Evolutionary conservation across 2,888 invertebrate genomes (phyloP).

Genomic region (Calameuta idolon): DNA sequence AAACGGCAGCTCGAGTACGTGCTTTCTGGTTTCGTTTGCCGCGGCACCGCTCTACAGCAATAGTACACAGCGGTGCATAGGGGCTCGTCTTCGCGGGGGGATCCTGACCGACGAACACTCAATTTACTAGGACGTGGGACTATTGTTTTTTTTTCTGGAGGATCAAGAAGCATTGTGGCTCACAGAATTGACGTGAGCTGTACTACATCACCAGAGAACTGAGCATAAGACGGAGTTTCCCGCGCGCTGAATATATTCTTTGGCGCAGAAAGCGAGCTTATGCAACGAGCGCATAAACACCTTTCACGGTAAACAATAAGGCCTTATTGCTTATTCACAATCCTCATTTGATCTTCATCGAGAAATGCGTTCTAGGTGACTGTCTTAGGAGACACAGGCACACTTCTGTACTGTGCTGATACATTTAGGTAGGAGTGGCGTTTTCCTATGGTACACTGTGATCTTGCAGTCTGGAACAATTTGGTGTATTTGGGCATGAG

Average conservation of each 20-base stretch:
- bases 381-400: neutral
- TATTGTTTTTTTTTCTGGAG: conserved; percentile 13
- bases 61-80: conserved; percentile 42
- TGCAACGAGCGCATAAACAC: conserved; percentile 56
- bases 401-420: neutral
- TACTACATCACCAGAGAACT: conserved; percentile 13
- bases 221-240: conserved; percentile 38
- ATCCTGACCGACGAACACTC: conserved; percentile 13
- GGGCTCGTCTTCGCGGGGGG: conserved; percentile 37
- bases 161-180: neutral
- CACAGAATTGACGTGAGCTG: neutral
- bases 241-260: conserved; percentile 41
- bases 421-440: neutral
- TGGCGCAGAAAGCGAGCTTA: conserved; percentile 43
- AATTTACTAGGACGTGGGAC: neutral
- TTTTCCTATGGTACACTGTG: neutral
- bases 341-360: neutral
- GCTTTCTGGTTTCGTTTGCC: conserved; percentile 30
- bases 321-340: neutral
- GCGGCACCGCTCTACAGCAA: conserved; percentile 37
- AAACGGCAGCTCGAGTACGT: neutral
- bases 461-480: neutral
- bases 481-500: neutral
- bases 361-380: conserved; percentile 6
- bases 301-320: conserved; percentile 17